Percentiles rank a stretch among this genome's conserved stretches.
Evolutionary conservation across 2,888 invertebrate species (phyloP).

Genomic region (Automeris io): DNA sequence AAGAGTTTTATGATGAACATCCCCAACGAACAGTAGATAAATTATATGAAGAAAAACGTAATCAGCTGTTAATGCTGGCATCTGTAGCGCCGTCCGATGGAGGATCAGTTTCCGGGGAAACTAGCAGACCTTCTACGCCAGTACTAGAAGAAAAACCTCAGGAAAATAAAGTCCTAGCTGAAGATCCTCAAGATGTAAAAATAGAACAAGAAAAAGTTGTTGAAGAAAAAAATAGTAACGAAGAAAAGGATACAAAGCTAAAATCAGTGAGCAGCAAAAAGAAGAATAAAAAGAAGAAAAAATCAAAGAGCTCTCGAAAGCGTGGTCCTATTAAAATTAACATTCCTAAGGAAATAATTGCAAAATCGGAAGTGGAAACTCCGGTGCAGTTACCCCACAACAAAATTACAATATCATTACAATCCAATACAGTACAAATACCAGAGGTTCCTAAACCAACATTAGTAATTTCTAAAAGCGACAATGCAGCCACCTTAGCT

Average conservation of each 20-base stretch:
- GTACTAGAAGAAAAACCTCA: conserved; percentile 53
- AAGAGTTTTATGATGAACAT: conserved; percentile 91
- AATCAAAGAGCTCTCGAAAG: conserved; percentile 61
- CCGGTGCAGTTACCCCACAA: conserved; percentile 45
- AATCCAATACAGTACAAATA: conserved; percentile 70
- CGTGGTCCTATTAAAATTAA: conserved; percentile 77
- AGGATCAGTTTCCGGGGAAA: conserved; percentile 76
- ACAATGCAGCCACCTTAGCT: conserved; percentile 37
- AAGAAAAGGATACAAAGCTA: conserved; percentile 64
- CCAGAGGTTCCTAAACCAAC: conserved; percentile 46
- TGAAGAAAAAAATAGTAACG: conserved; percentile 60
- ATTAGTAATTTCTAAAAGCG: conserved; percentile 20
- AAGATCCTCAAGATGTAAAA: conserved; percentile 52
- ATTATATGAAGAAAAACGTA: conserved; percentile 84
- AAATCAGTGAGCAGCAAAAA: conserved; percentile 76
- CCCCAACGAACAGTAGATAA: conserved; percentile 86
- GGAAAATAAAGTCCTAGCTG: conserved; percentile 17
- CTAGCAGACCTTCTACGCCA: conserved; percentile 81
- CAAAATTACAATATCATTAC: conserved; percentile 70
- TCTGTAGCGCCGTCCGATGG: conserved; percentile 79
- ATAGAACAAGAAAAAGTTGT: conserved; percentile 69
- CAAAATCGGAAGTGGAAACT: conserved; percentile 42
- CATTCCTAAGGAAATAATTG: conserved; percentile 75
- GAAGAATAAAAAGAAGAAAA: conserved; percentile 82
- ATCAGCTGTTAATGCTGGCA: conserved; percentile 79